phyloP scores from a whole-genome alignment of 2,113 vertebrate genomes.

The Ictalurus punctatus region DNA sequence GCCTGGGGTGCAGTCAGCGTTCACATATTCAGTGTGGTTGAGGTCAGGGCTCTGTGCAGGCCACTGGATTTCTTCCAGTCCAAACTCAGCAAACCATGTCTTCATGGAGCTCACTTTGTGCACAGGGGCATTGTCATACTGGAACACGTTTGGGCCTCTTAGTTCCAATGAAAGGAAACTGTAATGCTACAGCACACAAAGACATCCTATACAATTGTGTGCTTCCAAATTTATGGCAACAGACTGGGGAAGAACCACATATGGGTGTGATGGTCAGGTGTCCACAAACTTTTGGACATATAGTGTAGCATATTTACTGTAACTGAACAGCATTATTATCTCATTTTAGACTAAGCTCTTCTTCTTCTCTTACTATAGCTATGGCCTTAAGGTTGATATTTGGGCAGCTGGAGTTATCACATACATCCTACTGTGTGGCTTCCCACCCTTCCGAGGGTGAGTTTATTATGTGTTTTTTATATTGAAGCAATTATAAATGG shows the following conservation, averaged over 20 bases:
- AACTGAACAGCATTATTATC: not conserved
- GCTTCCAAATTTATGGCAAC: not conserved
- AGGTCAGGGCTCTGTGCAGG: not conserved
- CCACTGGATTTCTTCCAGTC: not conserved
- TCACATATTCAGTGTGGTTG: not conserved
- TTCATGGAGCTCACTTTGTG: not conserved
- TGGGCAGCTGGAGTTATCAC: slow-evolving; percentile 98
- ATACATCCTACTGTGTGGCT: slow-evolving; percentile 95
- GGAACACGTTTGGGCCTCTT: not conserved
- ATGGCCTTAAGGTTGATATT: slow-evolving; percentile 96
- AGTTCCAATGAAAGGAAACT: not conserved
- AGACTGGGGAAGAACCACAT: not conserved
- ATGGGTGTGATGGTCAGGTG: not conserved
- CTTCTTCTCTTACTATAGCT: slow-evolving; percentile 73
- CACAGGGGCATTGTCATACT: not conserved
- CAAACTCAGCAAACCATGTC: not conserved
- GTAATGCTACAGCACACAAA: not conserved
- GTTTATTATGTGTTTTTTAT: slow-evolving; percentile 54
- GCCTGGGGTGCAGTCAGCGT: not conserved
- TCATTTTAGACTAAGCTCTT: not conserved
- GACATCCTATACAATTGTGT: not conserved
- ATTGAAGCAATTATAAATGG: not conserved
- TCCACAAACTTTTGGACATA: not conserved
- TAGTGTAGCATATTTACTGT: not conserved
- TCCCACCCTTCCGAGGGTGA: slow-evolving; percentile 95